Conservation (phyloP, 2,113 vertebrate species). For the Pterocles gutturalis region DNA sequence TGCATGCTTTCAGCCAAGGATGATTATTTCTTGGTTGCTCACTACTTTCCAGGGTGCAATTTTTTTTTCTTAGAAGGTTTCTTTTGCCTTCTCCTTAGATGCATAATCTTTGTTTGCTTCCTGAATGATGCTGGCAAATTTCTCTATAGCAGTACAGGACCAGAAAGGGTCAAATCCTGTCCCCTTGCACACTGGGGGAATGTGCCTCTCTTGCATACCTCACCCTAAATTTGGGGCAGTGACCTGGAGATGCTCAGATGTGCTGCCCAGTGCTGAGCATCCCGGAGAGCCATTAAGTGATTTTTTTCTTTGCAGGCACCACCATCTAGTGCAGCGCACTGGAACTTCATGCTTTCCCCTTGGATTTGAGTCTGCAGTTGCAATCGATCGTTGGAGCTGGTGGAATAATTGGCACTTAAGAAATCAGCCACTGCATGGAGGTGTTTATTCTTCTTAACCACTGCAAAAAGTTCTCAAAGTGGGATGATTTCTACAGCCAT, state of each 20-base stretch:
- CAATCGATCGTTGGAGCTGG: neutral
- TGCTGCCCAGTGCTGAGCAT: neutral
- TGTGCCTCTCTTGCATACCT: neutral
- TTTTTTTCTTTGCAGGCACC: neutral
- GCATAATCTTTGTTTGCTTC: neutral
- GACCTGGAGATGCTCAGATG: neutral
- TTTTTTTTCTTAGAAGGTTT: neutral
- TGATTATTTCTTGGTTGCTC: neutral
- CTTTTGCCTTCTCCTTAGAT: neutral
- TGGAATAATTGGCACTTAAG: neutral
- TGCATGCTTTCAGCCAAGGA: neutral
- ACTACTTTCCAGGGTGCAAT: neutral
- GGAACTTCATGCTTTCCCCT: neutral
- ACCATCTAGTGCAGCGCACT: conserved; percentile 6
- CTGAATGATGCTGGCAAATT: neutral
- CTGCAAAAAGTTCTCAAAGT: neutral
- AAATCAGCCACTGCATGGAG: neutral
- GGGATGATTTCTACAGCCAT: neutral
- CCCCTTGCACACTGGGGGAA: neutral
- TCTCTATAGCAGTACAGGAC: neutral
- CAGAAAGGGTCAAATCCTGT: neutral
- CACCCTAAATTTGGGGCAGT: neutral
- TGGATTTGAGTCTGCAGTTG: neutral
- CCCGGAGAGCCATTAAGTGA: rapidly evolving
- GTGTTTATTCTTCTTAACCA: neutral